A percentile compares a stretch with the other conserved stretches of the same genome.
Evolutionary conservation across 2,888 invertebrate genomes (phyloP).

Genomic region (Acleris cristana): DNA sequence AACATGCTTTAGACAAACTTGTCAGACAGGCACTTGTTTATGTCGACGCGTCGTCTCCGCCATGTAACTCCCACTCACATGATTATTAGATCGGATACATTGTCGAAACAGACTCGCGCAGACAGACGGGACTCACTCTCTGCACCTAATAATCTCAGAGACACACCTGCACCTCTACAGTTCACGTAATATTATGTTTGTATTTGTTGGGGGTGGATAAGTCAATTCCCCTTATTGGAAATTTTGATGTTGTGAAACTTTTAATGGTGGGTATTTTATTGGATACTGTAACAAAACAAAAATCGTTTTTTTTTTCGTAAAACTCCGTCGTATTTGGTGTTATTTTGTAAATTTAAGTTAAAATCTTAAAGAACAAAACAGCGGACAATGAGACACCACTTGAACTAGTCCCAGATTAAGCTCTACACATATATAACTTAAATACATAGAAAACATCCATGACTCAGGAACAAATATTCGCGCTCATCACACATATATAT

Average conservation of each 20-base stretch:
- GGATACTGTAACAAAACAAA: too few species aligned
- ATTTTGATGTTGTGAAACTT: background rate
- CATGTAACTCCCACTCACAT: constrained; percentile 39
- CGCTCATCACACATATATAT: too few species aligned
- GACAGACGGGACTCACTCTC: constrained; percentile 23
- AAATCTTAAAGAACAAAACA: too few species aligned
- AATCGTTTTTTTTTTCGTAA: too few species aligned
- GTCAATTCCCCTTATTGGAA: background rate
- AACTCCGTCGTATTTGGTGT: too few species aligned
- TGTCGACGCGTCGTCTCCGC: constrained; percentile 45
- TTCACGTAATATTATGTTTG: constrained; percentile 6
- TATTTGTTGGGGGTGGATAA: background rate
- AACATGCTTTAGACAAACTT: constrained; percentile 51
- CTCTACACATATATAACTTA: too few species aligned
- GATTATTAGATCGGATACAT: constrained; percentile 30
- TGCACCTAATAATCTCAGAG: constrained; percentile 28
- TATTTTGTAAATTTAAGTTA: too few species aligned
- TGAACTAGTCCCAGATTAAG: too few species aligned
- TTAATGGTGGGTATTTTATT: background rate
- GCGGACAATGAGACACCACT: too few species aligned
- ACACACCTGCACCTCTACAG: constrained; percentile 26
- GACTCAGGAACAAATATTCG: too few species aligned
- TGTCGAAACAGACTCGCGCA: constrained; percentile 32
- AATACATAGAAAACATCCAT: too few species aligned
- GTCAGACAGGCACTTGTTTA: constrained; percentile 52